Evolutionary conservation across 2,113 vertebrate species (phyloP).

Genomic region (Mustelus asterias): DNA sequence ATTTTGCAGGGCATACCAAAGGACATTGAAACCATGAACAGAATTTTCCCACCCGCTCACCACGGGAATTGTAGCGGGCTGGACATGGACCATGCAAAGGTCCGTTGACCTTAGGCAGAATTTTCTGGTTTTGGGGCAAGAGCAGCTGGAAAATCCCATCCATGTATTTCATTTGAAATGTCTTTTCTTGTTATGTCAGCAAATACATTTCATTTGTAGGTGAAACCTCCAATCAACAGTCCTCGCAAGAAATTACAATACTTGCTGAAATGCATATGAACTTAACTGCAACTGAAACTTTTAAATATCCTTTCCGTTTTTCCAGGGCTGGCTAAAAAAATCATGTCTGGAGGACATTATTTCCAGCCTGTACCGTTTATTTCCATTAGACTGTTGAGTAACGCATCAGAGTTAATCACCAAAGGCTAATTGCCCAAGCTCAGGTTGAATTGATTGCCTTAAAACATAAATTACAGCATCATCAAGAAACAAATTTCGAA

Average conservation of each 20-base stretch:
- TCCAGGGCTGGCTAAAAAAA: neutral
- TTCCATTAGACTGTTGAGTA: neutral
- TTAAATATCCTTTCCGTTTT: neutral
- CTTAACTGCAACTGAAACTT: neutral
- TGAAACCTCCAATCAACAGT: neutral
- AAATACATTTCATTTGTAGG: neutral
- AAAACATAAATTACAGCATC: neutral
- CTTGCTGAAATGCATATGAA: neutral
- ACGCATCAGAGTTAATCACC: conserved; percentile 1
- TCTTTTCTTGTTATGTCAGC: neutral
- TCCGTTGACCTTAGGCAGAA: too few relatives aligned
- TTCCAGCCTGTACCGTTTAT: neutral
- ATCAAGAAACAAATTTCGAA: neutral
- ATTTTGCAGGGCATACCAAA: neutral
- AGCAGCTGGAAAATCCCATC: too few relatives aligned
- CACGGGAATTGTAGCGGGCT: too few relatives aligned
- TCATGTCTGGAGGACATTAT: neutral
- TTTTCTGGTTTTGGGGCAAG: too few relatives aligned
- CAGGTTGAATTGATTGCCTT: neutral
- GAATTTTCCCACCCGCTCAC: too few relatives aligned
- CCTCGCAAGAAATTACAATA: neutral
- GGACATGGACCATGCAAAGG: too few relatives aligned
- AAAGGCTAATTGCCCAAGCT: neutral
- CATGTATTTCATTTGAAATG: too few relatives aligned
- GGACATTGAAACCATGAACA: neutral